Conservation (phyloP, 2,113 vertebrate genomes). For the Odontesthes bonariensis region DNA sequence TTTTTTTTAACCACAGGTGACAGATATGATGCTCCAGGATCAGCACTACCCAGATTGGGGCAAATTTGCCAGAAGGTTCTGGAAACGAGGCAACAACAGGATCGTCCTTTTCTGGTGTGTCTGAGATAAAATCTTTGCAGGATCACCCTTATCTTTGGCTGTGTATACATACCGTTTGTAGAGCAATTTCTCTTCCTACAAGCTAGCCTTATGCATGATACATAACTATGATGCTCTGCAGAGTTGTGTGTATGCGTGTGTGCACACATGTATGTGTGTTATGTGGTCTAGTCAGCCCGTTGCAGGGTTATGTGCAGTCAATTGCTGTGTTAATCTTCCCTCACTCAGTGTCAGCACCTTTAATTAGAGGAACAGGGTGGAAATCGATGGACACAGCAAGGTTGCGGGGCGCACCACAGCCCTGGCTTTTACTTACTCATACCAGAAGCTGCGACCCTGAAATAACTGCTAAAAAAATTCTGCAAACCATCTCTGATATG, state of each 20-base stretch:
- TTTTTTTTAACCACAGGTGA: constrained; percentile 84
- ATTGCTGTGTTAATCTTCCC: constrained; percentile 77
- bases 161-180: background rate
- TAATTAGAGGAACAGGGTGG: constrained; percentile 74
- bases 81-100: constrained; percentile 94
- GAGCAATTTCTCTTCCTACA: background rate
- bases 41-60: constrained; percentile 96
- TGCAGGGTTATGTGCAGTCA: constrained; percentile 58
- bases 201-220: background rate
- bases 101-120: constrained; percentile 96
- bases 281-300: constrained; percentile 7
- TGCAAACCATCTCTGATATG: constrained; percentile 46
- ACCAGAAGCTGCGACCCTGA: constrained; percentile 62
- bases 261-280: constrained; percentile 1
- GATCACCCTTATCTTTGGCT: background rate
- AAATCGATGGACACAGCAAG: constrained; percentile 76
- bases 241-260: constrained; percentile 11
- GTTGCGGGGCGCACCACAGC: constrained; percentile 52
- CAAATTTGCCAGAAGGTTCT: constrained; percentile 91
- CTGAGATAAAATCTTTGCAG: constrained; percentile 2
- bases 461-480: constrained; percentile 63
- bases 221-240: constrained; percentile 6
- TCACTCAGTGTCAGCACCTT: constrained; percentile 77
- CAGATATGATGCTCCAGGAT: constrained; percentile 99
- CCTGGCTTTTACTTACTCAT: constrained; percentile 39